Percentiles rank a stretch among this genome's conserved stretches.
These are phyloP conservation scores for Botia almorhae DNA, from an alignment of 2,797 vertebrate species.

Conservation along the genomic window DNA sequence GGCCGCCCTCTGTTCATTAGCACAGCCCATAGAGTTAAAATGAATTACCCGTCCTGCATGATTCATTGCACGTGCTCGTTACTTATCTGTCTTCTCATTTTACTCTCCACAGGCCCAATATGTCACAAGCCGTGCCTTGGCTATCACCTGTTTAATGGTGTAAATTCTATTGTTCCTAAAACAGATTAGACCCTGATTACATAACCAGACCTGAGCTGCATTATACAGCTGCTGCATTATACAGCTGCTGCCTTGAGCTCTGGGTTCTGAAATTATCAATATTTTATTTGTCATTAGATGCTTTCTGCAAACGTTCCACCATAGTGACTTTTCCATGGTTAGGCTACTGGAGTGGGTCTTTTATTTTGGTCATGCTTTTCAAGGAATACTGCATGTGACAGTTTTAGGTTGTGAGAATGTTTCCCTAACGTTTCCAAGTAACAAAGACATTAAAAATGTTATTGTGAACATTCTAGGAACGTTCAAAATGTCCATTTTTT, in stretches of 20 bases:
- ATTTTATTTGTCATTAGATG: slow-evolving; percentile 12
- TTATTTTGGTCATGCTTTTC: not conserved
- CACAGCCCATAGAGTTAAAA: slow-evolving; percentile 12
- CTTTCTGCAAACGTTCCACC: not conserved
- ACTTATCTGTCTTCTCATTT: slow-evolving; percentile 28
- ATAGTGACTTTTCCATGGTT: not conserved
- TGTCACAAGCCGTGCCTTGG: not conserved
- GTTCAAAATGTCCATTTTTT: no score
- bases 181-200: slow-evolving; percentile 23
- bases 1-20: slow-evolving; percentile 47
- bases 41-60: slow-evolving; percentile 47
- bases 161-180: slow-evolving; percentile 31
- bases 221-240: slow-evolving; percentile 31
- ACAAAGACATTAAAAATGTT: no score
- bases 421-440: no score
- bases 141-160: slow-evolving; percentile 29
- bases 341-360: not conserved
- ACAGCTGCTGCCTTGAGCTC: no score
- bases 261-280: not conserved
- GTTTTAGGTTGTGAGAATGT: no score
- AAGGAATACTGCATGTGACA: not conserved
- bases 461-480: no score
- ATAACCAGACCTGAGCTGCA: not conserved
- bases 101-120: slow-evolving; percentile 6
- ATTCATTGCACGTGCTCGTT: slow-evolving; percentile 44